Evolutionary conservation across 2,797 vertebrate species (phyloP).

Genomic region (Hemibagrus guttatus): DNA sequence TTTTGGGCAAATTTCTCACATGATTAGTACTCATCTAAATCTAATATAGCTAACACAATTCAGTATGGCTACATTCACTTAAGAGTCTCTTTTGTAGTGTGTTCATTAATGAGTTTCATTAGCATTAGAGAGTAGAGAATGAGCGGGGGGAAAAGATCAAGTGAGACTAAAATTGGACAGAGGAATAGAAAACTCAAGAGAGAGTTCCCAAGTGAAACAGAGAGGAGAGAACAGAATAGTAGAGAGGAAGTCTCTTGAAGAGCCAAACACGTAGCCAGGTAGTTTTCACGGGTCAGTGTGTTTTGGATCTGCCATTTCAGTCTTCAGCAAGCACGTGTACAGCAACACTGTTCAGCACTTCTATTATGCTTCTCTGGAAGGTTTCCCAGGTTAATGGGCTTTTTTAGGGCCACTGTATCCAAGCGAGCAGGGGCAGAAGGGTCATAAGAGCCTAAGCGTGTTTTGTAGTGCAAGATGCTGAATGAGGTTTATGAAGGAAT

Average conservation of each 20-base stretch:
- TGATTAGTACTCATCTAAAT: conserved; percentile 19
- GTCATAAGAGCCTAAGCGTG: conserved; percentile 1
- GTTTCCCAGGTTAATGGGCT: conserved; percentile 28
- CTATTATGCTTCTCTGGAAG: neutral
- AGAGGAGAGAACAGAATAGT: conserved; percentile 43
- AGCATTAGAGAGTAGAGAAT: conserved; percentile 40
- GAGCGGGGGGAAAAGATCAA: conserved; percentile 41
- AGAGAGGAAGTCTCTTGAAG: conserved; percentile 28
- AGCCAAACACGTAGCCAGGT: conserved; percentile 34
- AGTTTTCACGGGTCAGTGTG: conserved; percentile 50
- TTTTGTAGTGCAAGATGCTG: conserved; percentile 15
- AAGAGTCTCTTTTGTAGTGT: conserved; percentile 6
- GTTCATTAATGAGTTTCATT: conserved; percentile 31
- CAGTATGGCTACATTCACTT: neutral
- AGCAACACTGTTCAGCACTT: neutral
- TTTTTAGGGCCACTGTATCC: conserved; percentile 19
- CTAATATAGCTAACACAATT: conserved; percentile 6
- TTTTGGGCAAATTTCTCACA: neutral
- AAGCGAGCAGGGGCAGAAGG: neutral
- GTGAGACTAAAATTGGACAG: conserved; percentile 38
- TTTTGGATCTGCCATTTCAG: conserved; percentile 39
- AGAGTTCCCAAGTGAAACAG: conserved; percentile 31
- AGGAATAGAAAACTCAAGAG: conserved; percentile 23
- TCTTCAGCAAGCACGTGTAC: conserved; percentile 26
- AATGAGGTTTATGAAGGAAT: neutral